Percentiles rank a stretch among this genome's conserved stretches.
Conservation (phyloP, 1,140 invertebrate species). For the Meloidogyne exigua region DNA sequence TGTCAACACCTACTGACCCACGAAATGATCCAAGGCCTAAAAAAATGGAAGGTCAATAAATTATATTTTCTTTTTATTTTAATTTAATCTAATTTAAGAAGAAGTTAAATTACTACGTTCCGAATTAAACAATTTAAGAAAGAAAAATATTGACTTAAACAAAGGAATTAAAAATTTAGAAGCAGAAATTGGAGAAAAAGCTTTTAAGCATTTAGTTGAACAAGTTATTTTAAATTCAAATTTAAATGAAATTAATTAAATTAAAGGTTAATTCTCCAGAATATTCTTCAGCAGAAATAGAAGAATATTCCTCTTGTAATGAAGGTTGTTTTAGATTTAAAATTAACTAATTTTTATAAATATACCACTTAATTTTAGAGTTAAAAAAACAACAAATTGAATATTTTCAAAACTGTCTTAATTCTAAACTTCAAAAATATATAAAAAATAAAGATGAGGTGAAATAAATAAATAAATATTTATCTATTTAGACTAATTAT, state of each 20-base stretch:
- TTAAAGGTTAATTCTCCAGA: slow-evolving; percentile 13
- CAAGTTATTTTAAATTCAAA: slow-evolving; percentile 64
- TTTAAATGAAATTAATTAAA: neutral
- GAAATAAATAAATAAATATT: slow-evolving; percentile 1
- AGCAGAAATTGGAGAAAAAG: slow-evolving; percentile 27
- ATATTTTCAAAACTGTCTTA: neutral
- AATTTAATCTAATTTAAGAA: neutral
- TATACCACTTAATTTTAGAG: slow-evolving; percentile 13
- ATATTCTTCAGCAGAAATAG: neutral
- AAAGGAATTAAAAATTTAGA: slow-evolving; percentile 33
- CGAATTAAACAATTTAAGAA: slow-evolving; percentile 15
- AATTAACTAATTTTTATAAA: neutral
- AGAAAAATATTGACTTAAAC: slow-evolving; percentile 27
- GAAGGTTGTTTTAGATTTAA: slow-evolving; percentile 5
- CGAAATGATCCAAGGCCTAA: slow-evolving; percentile 19
- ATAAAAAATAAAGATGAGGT: slow-evolving; percentile 16
- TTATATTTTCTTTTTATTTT: neutral
- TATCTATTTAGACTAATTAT: neutral
- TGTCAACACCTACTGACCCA: slow-evolving; percentile 20
- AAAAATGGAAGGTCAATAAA: slow-evolving; percentile 13
- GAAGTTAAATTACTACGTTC: slow-evolving; percentile 18
- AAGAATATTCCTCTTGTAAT: slow-evolving; percentile 11
- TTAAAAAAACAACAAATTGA: slow-evolving; percentile 27
- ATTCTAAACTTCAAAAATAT: slow-evolving; percentile 9
- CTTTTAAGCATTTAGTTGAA: slow-evolving; percentile 32